Conservation (phyloP, 2,113 vertebrate species). For the Macquaria australasica region DNA sequence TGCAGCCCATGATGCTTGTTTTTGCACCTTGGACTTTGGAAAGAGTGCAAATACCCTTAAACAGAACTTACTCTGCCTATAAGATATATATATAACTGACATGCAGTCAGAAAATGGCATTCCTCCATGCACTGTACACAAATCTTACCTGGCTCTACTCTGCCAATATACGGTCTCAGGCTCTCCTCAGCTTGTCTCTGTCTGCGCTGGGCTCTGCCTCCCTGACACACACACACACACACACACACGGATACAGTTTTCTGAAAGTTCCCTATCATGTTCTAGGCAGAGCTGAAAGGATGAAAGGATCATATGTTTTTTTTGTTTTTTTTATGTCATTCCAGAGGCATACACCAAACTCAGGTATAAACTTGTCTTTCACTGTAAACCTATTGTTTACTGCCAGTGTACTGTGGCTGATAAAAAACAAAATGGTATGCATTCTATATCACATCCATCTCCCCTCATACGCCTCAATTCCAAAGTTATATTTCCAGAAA, state of each 20-base stretch:
- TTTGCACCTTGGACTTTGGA: background rate
- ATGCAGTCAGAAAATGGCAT: background rate
- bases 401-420: background rate
- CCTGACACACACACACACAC: constrained; percentile 66
- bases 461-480: background rate
- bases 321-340: constrained; percentile 8
- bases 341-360: constrained; percentile 4
- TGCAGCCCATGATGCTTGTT: background rate
- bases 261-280: background rate
- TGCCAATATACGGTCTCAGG: constrained; percentile 81
- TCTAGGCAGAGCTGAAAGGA: background rate
- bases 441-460: background rate
- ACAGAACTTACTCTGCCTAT: background rate
- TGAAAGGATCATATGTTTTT: background rate
- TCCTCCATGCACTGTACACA: background rate
- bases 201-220: constrained; percentile 78
- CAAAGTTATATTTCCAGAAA: constrained; percentile 29
- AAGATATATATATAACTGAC: background rate
- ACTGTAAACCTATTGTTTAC: background rate
- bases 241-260: background rate
- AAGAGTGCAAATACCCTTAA: background rate
- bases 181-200: constrained; percentile 81
- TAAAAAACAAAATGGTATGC: constrained; percentile 2
- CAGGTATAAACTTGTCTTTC: constrained; percentile 15
- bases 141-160: constrained; percentile 80